These are phyloP conservation scores for Eudemis profundana DNA, from an alignment of 2,888 invertebrate species.

Conservation along the genomic window DNA sequence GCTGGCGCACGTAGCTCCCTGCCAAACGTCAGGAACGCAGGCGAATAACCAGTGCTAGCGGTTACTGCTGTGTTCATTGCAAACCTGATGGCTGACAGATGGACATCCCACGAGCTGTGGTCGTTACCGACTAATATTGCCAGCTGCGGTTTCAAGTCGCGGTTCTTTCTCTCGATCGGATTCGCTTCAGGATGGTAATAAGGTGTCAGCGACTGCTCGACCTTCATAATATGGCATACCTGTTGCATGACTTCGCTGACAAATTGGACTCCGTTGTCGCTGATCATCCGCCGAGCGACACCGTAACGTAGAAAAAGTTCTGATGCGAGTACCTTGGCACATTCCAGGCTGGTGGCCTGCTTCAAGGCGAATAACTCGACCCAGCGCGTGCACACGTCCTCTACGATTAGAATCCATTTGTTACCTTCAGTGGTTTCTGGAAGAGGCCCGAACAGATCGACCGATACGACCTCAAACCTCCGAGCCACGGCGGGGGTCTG, in stretches of 20 bases:
- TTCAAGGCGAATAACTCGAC: no score
- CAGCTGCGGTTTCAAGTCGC: constrained; percentile 52
- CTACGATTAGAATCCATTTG: no score
- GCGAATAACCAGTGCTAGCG: constrained; percentile 29
- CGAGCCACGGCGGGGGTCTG: no score
- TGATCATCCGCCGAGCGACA: no score
- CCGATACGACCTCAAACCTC: no score
- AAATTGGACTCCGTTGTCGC: constrained; percentile 43
- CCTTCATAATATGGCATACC: constrained; percentile 37
- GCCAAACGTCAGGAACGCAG: constrained; percentile 46
- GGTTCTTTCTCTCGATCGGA: constrained; percentile 55
- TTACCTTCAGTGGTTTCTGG: no score
- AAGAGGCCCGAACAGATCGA: no score
- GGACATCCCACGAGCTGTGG: constrained; percentile 34
- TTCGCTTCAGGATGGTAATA: constrained; percentile 49
- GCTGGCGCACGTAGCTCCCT: no score
- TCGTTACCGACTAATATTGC: constrained; percentile 31
- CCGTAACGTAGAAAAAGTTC: no score
- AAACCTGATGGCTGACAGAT: constrained; percentile 25
- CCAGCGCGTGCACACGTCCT: no score
- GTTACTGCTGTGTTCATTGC: neutral
- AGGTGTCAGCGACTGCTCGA: constrained; percentile 44
- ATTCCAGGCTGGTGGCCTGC: no score
- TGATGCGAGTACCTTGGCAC: no score
- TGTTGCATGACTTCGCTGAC: constrained; percentile 48